Evolutionary conservation across 2,113 vertebrate genomes (phyloP), one percentile per base, ranked within the genome.

Genomic region (Channa argus): DNA sequence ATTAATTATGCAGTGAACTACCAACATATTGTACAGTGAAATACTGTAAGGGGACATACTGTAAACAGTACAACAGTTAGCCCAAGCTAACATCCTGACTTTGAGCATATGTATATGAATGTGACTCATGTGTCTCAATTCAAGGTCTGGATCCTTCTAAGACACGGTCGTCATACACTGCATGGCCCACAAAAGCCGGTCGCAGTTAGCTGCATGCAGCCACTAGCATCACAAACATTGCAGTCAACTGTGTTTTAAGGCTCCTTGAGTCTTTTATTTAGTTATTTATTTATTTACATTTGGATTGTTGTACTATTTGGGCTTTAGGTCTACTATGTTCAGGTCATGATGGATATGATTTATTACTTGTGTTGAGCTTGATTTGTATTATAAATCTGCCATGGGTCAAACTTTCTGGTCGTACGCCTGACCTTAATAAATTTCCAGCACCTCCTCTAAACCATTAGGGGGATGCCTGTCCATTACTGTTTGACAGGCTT

Each of bases 401-500:
- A 4, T 13, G 38, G 66, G 45, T 63, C 52, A 50, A 15, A 0
- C 44, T 3, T 24, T 50, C 24, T 3, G 47, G 61, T 64, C 38
- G 52, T 6, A 9, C 37, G 41, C 37, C 63, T 77, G 82, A 74
- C 64, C 77, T 77, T 4, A 36, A 52, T 45, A 46, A 39, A 65
- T 74, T 61, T 62, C 52, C 13, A 41, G 49, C 66, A 8, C 49
- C 24, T 55, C 8, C 77, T 52, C 43, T 1, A 11, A 4, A 45
- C 51, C 24, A 69, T 61, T 46, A 49, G 12, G 49, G 51, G 10
- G 3, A 39, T 36, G 38, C 55, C 44, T n/a, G 24, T 62, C 43
- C 10, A 33, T 63, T 38, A 63, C 47, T 0, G 8, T 56, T 33
- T 62, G 24, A 74, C 46, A 63, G 24, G 58, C 4, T 37, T 43